Evolutionary conservation across 2,113 vertebrate species (phyloP).

Genomic region (Ranitomeya variabilis): DNA sequence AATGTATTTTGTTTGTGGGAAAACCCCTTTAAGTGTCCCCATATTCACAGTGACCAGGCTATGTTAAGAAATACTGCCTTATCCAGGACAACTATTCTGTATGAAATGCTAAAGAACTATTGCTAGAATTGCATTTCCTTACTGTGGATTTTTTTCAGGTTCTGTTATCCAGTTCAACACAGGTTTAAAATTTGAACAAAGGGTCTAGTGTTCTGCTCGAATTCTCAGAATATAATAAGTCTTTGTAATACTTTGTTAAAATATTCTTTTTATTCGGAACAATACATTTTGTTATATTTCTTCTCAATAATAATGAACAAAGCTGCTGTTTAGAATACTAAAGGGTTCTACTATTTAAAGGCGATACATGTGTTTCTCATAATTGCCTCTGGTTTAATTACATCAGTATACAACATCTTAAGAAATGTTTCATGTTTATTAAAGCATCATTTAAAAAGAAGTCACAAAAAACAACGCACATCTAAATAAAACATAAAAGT

Average conservation of each 20-base stretch:
- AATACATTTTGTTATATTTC: background rate
- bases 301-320: background rate
- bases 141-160: no score
- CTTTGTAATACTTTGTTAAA: background rate
- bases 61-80: no score
- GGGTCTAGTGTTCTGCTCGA: background rate
- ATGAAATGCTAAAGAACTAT: no score
- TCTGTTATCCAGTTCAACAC: background rate
- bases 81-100: no score
- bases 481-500: background rate
- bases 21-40: no score
- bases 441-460: background rate
- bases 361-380: background rate
- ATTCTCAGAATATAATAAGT: background rate
- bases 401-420: constrained; percentile 2
- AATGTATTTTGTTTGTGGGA: no score
- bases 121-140: no score
- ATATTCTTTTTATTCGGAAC: background rate
- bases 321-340: background rate
- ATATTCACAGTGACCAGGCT: no score
- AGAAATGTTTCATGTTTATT: constrained; percentile 10
- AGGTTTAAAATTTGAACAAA: background rate
- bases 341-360: background rate
- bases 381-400: background rate
- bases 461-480: background rate